A percentile compares a stretch with the other conserved stretches of the same genome.
Conservation (phyloP, 2,888 invertebrate species). For the Rhagonycha lutea region DNA sequence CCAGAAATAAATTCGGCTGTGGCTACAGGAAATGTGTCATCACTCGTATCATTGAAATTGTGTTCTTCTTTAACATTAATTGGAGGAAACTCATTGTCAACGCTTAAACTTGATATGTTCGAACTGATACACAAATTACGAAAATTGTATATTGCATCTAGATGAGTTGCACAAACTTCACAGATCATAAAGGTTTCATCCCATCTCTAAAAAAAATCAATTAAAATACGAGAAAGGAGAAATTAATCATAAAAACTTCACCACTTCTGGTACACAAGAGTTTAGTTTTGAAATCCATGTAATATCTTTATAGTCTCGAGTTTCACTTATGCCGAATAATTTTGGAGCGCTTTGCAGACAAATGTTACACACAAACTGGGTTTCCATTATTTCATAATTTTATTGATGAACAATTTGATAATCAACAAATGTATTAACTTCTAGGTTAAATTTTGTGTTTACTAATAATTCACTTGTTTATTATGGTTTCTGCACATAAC, state of each 20-base stretch:
- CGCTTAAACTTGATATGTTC: neutral
- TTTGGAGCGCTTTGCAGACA: neutral
- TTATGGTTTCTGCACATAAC: too few species aligned
- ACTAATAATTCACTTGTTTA: too few species aligned
- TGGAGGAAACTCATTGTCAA: neutral
- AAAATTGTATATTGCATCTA: neutral
- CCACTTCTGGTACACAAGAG: slow-evolving; percentile 15
- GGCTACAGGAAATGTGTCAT: slow-evolving; percentile 8
- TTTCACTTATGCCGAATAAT: neutral
- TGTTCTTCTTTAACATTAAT: neutral
- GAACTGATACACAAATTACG: slow-evolving; percentile 8
- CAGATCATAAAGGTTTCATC: neutral
- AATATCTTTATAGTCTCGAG: neutral
- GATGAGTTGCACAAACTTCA: neutral
- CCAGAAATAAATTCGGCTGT: neutral
- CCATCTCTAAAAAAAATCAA: neutral
- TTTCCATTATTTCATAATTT: neutral
- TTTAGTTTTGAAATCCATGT: slow-evolving; percentile 10
- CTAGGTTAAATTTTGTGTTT: neutral
- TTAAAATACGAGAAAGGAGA: neutral
- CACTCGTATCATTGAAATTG: neutral
- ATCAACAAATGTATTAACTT: neutral
- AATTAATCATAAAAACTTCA: neutral
- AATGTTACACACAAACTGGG: slow-evolving; percentile 3
- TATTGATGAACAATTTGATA: neutral